Conservation (phyloP, 2,113 vertebrate species). For the Eidolon helvum region DNA sequence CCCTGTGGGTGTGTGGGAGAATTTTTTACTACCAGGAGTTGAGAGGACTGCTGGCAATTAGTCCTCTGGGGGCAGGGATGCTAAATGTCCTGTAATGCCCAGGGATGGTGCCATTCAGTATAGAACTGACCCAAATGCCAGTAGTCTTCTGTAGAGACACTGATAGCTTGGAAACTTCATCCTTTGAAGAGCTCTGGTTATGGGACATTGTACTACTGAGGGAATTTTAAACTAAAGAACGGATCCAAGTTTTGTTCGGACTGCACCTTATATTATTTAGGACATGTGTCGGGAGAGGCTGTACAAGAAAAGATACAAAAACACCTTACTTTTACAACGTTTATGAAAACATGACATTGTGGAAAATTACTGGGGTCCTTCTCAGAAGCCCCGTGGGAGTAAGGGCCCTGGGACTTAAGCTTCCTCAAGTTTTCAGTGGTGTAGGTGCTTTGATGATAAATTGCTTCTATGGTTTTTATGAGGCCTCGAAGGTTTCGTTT, state of each 20-base stretch:
- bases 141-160: background rate
- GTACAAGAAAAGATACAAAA: background rate
- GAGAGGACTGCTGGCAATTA: background rate
- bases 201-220: background rate
- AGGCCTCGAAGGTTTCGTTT: background rate
- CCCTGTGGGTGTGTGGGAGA: background rate
- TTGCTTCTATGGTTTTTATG: background rate
- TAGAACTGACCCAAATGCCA: background rate
- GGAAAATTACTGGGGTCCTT: background rate
- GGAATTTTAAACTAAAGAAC: background rate
- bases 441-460: no score
- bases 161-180: background rate
- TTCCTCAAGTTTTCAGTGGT: background rate
- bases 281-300: background rate
- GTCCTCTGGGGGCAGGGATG: background rate
- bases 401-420: background rate
- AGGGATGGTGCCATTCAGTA: background rate
- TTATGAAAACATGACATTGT: background rate
- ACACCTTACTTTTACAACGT: background rate
- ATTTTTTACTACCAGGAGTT: background rate
- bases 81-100: background rate
- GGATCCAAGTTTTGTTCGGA: background rate
- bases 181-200: background rate
- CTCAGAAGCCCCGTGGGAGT: background rate
- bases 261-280: background rate